phyloP scores from a whole-genome alignment of 2,797 vertebrate species.

The Sebastes nivosus region DNA sequence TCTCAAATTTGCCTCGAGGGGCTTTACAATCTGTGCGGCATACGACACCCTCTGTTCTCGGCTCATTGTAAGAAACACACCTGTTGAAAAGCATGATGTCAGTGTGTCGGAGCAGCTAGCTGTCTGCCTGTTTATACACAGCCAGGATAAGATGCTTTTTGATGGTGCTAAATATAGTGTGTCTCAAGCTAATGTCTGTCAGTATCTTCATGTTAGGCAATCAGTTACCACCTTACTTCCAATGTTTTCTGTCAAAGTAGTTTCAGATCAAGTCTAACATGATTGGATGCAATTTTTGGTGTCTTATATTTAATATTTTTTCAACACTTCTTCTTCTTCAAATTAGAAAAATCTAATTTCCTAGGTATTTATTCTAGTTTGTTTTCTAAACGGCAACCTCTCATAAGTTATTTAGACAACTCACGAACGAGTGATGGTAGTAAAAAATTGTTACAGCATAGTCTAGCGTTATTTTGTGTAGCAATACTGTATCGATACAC shows the following conservation, averaged over 20 bases:
- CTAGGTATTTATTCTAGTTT: not conserved
- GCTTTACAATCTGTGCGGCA: not conserved
- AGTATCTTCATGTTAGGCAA: not conserved
- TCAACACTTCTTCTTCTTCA: not conserved
- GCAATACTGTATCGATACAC: too few relatives aligned
- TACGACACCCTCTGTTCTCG: not conserved
- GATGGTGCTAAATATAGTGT: not conserved
- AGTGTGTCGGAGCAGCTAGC: not conserved
- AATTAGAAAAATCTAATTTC: not conserved
- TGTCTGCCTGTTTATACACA: not conserved
- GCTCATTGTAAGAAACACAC: slow-evolving; percentile 11
- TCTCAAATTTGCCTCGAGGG: not conserved
- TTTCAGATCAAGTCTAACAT: too few relatives aligned
- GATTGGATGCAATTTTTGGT: not conserved
- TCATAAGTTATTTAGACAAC: not conserved
- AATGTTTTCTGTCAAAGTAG: not conserved
- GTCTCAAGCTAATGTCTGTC: not conserved
- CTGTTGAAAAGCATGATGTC: not conserved
- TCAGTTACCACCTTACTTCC: not conserved
- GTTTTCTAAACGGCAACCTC: not conserved
- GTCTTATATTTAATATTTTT: not conserved
- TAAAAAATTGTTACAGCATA: too few relatives aligned
- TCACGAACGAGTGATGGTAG: not conserved
- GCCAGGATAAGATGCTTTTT: not conserved
- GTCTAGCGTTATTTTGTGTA: fast-evolving